Conservation (phyloP, 2,888 invertebrate genomes). For the Pedicia rivosa region DNA sequence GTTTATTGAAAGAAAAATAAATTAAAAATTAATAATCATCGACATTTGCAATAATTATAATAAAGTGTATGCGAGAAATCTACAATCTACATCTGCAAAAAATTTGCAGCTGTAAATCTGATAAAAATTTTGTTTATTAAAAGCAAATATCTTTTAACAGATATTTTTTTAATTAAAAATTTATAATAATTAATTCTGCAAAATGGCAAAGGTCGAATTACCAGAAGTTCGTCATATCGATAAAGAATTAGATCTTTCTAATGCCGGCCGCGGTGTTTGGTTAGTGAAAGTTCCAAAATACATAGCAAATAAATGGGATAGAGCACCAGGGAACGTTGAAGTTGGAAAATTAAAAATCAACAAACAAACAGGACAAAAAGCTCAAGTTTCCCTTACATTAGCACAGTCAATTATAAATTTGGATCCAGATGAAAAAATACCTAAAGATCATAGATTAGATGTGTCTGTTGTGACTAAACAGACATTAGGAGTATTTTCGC, state of each 20-base stretch:
- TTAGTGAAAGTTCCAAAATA: conserved; percentile 94
- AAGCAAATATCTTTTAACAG: no score
- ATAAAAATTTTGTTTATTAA: no score
- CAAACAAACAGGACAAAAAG: conserved; percentile 61
- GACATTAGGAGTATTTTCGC: conserved; percentile 84
- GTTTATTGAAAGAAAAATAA: no score
- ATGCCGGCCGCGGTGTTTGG: conserved; percentile 88
- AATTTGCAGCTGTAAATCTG: no score
- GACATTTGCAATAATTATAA: no score
- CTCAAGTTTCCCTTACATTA: conserved; percentile 74
- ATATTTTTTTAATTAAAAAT: no score
- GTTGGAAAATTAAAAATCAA: conserved; percentile 85
- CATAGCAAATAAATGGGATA: conserved; percentile 89
- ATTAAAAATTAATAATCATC: no score
- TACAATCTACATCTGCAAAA: no score
- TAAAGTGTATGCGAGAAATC: no score
- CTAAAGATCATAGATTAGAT: conserved; percentile 81
- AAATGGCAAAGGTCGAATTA: not conserved
- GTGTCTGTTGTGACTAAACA: conserved; percentile 84
- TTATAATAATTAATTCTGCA: no score
- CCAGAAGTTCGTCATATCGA: conserved; percentile 37
- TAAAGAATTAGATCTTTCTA: conserved; percentile 72
- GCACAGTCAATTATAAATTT: conserved; percentile 66
- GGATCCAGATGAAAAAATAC: conserved; percentile 69
- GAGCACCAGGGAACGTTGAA: conserved; percentile 74